These are phyloP conservation scores for Coccyzus lansbergi DNA, from an alignment of 2,797 vertebrate genomes.

Conservation along the genomic window DNA sequence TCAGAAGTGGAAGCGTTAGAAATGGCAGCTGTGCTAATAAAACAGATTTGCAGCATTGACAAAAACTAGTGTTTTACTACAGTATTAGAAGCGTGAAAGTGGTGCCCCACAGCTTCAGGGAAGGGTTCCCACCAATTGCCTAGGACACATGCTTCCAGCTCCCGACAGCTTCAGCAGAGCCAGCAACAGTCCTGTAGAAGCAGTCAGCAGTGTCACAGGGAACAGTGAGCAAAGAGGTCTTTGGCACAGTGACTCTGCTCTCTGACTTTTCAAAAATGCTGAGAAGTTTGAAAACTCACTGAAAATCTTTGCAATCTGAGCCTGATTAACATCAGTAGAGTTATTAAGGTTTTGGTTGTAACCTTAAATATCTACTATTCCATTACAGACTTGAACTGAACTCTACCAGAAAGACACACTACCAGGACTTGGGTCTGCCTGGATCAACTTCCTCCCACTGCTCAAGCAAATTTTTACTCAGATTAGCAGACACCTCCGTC, in stretches of 20 bases:
- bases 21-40: slow-evolving; percentile 28
- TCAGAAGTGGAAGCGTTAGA: not conserved
- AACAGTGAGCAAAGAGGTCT: not conserved
- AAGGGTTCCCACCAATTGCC: not conserved
- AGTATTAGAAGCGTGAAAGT: not conserved
- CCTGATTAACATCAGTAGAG: not conserved
- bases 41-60: not conserved
- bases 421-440: not conserved
- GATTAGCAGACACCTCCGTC: not conserved
- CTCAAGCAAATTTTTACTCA: not conserved
- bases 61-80: not conserved
- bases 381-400: not conserved
- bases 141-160: not conserved
- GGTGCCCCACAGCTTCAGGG: not conserved
- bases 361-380: not conserved
- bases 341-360: not conserved
- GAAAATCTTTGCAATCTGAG: not conserved
- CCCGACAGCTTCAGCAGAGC: not conserved
- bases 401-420: not conserved
- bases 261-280: not conserved
- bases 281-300: not conserved
- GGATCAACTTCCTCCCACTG: not conserved
- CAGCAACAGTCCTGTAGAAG: not conserved
- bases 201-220: not conserved
- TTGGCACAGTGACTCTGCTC: not conserved